phyloP scores from a whole-genome alignment of 1,140 invertebrate species.

The Diorhabda carinulata region DNA sequence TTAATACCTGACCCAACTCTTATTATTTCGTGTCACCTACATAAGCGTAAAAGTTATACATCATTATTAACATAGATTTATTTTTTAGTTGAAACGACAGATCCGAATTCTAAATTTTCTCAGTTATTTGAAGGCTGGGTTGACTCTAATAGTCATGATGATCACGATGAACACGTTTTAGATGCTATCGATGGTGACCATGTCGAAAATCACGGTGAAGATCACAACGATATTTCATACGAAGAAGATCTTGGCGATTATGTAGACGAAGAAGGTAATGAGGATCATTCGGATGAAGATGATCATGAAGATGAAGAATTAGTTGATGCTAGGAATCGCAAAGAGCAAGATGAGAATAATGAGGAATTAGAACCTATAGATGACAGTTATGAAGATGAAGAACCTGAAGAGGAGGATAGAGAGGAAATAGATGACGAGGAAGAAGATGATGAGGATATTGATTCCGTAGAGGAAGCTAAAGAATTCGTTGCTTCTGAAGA shows the following conservation, averaged over 20 bases:
- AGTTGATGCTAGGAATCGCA: constrained; percentile 27
- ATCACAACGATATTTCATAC: constrained; percentile 38
- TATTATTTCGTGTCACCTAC: no score
- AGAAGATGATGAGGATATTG: constrained; percentile 19
- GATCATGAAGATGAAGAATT: constrained; percentile 39
- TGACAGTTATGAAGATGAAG: constrained; percentile 24
- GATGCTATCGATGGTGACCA: constrained; percentile 55
- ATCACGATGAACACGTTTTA: constrained; percentile 49
- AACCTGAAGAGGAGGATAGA: constrained; percentile 29
- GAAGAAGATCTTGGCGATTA: constrained; percentile 37
- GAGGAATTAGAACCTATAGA: constrained; percentile 41
- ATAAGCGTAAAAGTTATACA: no score
- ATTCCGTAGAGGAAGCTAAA: constrained; percentile 21
- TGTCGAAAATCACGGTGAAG: constrained; percentile 50
- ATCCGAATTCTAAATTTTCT: constrained; percentile 66
- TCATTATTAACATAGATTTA: no score
- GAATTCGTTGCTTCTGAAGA: constrained; percentile 36
- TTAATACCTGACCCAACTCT: no score
- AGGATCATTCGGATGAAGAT: constrained; percentile 14
- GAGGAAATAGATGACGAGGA: constrained; percentile 25
- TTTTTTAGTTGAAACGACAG: constrained; percentile 63
- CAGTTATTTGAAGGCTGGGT: constrained; percentile 71
- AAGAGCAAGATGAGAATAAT: constrained; percentile 26
- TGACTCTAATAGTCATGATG: constrained; percentile 54
- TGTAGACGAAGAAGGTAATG: constrained; percentile 46